Base-by-base conservation (phyloP, 2,113 vertebrate genomes). In the Otolemur garnettii region DNA sequence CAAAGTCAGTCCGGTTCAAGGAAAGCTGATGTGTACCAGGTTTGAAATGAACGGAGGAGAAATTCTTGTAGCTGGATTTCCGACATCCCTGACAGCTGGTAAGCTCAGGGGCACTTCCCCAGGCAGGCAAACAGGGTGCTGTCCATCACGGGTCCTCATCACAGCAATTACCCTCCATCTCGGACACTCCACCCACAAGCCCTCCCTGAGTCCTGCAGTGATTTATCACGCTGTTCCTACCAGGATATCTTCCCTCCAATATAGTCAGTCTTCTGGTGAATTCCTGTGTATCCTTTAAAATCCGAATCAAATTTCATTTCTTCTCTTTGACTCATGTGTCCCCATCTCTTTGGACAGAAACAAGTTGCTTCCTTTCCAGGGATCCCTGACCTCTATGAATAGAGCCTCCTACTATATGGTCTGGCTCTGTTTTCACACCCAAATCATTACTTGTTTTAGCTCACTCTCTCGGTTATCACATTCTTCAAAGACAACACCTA, bases 211-310 rank as follows among this genome's bases (percentile, higher is more conserved):
- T 28, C 86, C 30, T 81, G 11, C 13, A 78, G 17, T 53, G 55
- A 71, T 50, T 78, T 80, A 93, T 69, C 35, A 35, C 19, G 11
- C 45, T 64, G 35, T 42, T 75, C 64, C 66, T 84, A 87, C 82
- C 45, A 64, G 64, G 60, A 64, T 71, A n/a, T 62, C 2, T 75
- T 80, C 80, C 26, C 33, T 62, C 26, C 55, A 35, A 22, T 1
- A 42, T 79, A 66, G 33, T 89, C 66, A 95, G 33, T 89, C 66
- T 95, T 71, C 72, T 53, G 86, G 21, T 71, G 33, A 94, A 94
- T 66, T 83, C 28, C 22, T 62, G 83, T n/a, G 90, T 8, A 78
- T 74, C 22, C 11, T 83, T 75, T 33, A 66, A 91, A 93, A 71
- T n/a, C 64, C 68, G 38, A 87, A 72, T 60, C 62, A 95, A 94